Evolutionary conservation across 2,888 invertebrate genomes (phyloP), one percentile per base, ranked within the genome.

Genomic region (Eupithecia abbreviata): DNA sequence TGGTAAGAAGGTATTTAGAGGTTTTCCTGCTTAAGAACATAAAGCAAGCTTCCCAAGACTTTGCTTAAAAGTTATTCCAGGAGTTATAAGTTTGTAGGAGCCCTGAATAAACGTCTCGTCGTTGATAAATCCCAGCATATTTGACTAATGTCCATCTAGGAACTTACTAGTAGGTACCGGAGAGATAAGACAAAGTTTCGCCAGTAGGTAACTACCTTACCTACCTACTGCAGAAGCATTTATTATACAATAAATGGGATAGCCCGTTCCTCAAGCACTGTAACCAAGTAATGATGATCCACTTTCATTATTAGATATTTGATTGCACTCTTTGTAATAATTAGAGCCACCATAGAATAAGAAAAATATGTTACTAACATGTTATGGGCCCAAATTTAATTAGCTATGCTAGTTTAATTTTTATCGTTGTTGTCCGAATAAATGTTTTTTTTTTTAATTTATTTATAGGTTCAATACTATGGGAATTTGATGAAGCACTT

Each of bases 11-110:
- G 47, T 45, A 68, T 45, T 68, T 42, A n/a, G 67, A 68, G 67
- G 67, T 68, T 43, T 68, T 10, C 43, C 73, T 51, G 72, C 74
- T 74, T 3, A 65, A 41, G 42, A 55, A 72, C 47, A 70, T 70
- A 15, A n/a, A 42, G 75, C 73, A 77, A 75, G 43, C n/a, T 73
- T 73, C 70, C 30, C 18, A 41, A 6, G 67, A 67, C 73, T 77
- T 77, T 75, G 77, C 75, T 75, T 18, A 15, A 30, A 66, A 77
- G 58, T 75, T 77, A 75, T 45, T 67, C n/a, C 15, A 75, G 77
- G 73, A 71, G 77, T 5, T 72, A 3, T 13, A 49, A 18, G 30
- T 49, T 49, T 43, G 4, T 10, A 18, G 13, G 1, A 62, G 58
- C 62, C n/a, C 62, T 62, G 30, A 62, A 62, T 30, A 30, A 30